phyloP scores from a whole-genome alignment of 2,113 vertebrate species.

The Ornithorhynchus anatinus region DNA sequence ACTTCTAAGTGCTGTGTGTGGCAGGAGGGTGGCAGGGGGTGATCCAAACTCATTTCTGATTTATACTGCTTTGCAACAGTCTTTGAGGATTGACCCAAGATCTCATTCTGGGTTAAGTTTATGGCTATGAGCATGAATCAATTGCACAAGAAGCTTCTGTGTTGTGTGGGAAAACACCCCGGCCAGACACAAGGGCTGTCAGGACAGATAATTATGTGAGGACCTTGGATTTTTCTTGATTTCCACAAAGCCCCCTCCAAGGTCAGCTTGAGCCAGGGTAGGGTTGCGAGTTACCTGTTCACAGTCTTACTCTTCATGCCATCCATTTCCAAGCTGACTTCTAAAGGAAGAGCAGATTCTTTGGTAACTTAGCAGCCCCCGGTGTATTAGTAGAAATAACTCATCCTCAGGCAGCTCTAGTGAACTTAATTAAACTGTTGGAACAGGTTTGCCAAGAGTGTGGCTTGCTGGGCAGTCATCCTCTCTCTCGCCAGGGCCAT shows the following conservation, averaged over 20 bases:
- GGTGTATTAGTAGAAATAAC: not conserved
- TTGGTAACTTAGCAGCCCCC: not conserved
- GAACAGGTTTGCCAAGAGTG: too few species aligned
- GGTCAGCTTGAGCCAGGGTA: not conserved
- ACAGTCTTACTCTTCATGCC: not conserved
- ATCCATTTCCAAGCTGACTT: not conserved
- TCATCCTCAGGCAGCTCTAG: not conserved
- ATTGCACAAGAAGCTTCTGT: not conserved
- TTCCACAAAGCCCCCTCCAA: not conserved
- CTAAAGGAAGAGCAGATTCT: not conserved
- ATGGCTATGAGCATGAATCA: too few species aligned
- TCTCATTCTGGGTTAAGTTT: not conserved
- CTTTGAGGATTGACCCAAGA: not conserved
- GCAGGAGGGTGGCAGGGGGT: not conserved
- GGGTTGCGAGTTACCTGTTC: not conserved
- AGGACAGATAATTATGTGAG: not conserved
- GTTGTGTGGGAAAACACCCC: not conserved
- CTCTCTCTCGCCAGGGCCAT: too few species aligned
- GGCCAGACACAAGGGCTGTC: not conserved
- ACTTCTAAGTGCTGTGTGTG: too few species aligned
- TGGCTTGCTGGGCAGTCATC: too few species aligned
- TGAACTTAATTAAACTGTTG: too few species aligned
- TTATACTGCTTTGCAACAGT: not conserved
- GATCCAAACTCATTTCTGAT: not conserved
- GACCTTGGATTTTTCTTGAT: not conserved